A percentile compares a stretch with the other conserved stretches of the same genome.
Evolutionary conservation across 1,140 invertebrate species (phyloP).

Genomic region (Branchinecta lindahli): DNA sequence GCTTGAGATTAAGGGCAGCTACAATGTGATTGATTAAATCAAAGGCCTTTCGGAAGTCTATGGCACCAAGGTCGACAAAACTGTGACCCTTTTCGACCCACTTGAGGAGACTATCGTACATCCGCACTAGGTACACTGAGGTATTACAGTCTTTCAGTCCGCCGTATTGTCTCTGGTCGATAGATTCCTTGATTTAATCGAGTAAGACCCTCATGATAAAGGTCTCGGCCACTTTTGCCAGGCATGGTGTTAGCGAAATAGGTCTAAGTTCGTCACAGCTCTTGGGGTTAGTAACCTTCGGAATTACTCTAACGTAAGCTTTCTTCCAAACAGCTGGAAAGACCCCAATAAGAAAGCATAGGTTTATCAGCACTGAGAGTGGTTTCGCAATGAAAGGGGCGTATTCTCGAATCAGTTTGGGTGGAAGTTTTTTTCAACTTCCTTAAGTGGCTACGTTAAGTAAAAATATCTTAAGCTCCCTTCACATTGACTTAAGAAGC

Average conservation of each 20-base stretch:
- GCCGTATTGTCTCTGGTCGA: slow-evolving; percentile 7
- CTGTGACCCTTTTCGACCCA: slow-evolving; percentile 3
- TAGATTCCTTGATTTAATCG: slow-evolving; percentile 6
- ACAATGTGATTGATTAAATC: slow-evolving; percentile 9
- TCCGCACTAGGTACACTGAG: slow-evolving; percentile 4
- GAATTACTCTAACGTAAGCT: slow-evolving; percentile 9
- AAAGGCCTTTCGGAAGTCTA: neutral
- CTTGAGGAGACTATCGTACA: slow-evolving; percentile 8
- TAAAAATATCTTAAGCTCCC: neutral
- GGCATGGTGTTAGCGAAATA: slow-evolving; percentile 4
- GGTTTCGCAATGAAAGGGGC: slow-evolving; percentile 7
- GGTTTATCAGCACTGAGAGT: slow-evolving; percentile 5
- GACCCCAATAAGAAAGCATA: slow-evolving; percentile 1
- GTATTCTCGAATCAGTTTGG: slow-evolving; percentile 5
- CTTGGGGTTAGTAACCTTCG: slow-evolving; percentile 8
- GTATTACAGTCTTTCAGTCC: slow-evolving; percentile 8
- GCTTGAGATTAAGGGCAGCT: slow-evolving; percentile 7
- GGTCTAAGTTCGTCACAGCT: slow-evolving; percentile 1
- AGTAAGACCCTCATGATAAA: slow-evolving; percentile 5
- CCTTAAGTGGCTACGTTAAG: too few relatives aligned
- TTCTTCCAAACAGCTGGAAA: slow-evolving; percentile 8
- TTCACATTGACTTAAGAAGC: neutral
- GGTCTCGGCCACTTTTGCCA: slow-evolving; percentile 7
- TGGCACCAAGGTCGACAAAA: slow-evolving; percentile 7
- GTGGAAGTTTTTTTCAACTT: neutral